A percentile compares a stretch with the other conserved stretches of the same genome.
phyloP scores from a whole-genome alignment of 2,113 vertebrate species.

The Hippoglossus stenolepis region DNA sequence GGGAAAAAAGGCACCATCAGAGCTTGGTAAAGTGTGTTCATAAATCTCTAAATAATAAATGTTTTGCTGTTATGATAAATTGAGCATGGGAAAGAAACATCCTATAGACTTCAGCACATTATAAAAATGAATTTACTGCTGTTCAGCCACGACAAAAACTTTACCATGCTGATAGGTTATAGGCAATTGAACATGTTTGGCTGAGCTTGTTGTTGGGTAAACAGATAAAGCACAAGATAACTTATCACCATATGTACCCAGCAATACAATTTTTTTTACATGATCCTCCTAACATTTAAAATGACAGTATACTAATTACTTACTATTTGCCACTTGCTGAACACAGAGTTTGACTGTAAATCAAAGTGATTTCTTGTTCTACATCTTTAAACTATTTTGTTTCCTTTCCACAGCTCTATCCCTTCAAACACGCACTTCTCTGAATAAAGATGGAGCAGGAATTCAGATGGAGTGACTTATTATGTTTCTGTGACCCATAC shows the following conservation, averaged over 20 bases:
- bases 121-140: not conserved
- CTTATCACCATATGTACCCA: not conserved
- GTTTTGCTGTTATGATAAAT: not conserved
- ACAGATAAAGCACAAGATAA: not conserved
- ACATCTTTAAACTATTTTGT: not conserved
- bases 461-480: not conserved
- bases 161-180: not conserved
- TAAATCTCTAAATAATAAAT: not conserved
- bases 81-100: not conserved
- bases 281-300: not conserved
- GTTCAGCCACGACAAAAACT: not conserved
- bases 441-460: no score
- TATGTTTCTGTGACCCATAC: not conserved
- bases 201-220: not conserved
- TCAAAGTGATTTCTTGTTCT: not conserved
- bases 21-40: fast-evolving
- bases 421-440: not conserved
- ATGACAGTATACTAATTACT: not conserved
- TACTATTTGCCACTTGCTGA: not conserved
- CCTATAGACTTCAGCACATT: not conserved
- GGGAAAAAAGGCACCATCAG: no score
- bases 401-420: not conserved
- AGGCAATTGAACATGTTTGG: not conserved
- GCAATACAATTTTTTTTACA: not conserved
- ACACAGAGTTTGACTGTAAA: not conserved